Base-by-base conservation (phyloP, 1,140 invertebrate species). In the Stenopsyche tienmushanensis region DNA sequence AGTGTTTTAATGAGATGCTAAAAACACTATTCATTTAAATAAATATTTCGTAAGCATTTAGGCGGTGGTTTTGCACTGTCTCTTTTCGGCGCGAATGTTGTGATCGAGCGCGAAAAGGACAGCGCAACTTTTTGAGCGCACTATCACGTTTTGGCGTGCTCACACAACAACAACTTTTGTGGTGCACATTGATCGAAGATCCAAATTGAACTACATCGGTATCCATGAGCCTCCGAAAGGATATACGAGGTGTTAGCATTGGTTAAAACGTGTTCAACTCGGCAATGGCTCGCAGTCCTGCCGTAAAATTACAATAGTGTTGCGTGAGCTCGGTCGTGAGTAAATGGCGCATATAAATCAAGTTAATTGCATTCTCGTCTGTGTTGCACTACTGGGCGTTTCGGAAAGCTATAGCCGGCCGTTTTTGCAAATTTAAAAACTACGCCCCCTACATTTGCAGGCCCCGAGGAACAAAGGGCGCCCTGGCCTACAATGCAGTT, bases 331-430 rank as follows among this genome's bases (percentile, higher is more conserved):
- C 50, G 26, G 42, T 34, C 58, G 23, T 53, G 65, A 49, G 49
- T 62, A 67, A 63, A 62, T 57, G 65, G 58, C 55, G 52, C n/a
- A 17, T 29, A 57, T 67, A 67, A 67, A 67, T 67, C 65, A 67
- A 62, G 65, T 63, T 67, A 62, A 67, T 67, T 67, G 65, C 65
- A 67, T 53, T 67, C 59, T 62, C 58, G 42, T 39, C 58, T 53
- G 34, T 44, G 29, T 39, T 49, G 52, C 65, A 58, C 59, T 58
- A 67, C 59, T 67, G 65, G 65, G 65, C 65, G 59, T 53, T 34
- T 42, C 50, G 58, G 65, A 52, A 63, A 67, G 62, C 65, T 63
- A 63, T 58, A 17, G 17, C 7, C 5, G n/a, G 39, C 65, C 29
- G 29, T 52, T 57, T 50, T 52, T 23, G 24, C 52, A 26, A 67